Evolutionary conservation across 2,888 invertebrate genomes (phyloP).

Genomic region (Boloria selene): DNA sequence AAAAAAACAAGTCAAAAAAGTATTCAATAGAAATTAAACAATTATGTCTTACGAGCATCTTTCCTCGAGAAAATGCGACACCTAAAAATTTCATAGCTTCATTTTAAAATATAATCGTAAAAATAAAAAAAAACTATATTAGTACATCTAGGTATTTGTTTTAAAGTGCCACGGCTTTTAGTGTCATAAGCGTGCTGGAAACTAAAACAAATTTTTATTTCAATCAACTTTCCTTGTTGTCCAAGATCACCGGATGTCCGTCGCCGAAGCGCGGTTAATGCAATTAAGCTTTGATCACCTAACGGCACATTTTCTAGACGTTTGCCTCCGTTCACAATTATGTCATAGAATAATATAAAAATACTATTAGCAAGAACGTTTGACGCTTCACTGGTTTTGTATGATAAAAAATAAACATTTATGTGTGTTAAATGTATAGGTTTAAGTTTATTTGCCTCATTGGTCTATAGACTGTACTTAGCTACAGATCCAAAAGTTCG

Average conservation of each 20-base stretch:
- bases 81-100: too few species aligned
- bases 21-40: too few species aligned
- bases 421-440: background rate
- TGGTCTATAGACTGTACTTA: background rate
- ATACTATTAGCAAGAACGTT: conserved; percentile 14
- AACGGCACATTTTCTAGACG: conserved; percentile 69
- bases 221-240: conserved; percentile 72
- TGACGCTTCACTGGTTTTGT: background rate
- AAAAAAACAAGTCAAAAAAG: background rate
- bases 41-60: too few species aligned
- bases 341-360: conserved; percentile 26
- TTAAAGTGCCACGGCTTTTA: conserved; percentile 18
- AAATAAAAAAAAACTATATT: too few species aligned
- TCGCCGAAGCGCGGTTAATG: conserved; percentile 66
- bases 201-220: conserved; percentile 68
- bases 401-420: conserved; percentile 5
- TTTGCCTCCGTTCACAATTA: conserved; percentile 47
- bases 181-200: conserved; percentile 38
- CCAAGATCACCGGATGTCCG: conserved; percentile 71
- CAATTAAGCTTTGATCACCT: conserved; percentile 79
- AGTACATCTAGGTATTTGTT: background rate
- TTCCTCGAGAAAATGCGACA: too few species aligned
- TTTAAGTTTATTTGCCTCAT: background rate
- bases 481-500: too few species aligned
- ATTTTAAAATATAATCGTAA: too few species aligned